Percentiles rank a stretch among this genome's conserved stretches.
Evolutionary conservation across 2,888 invertebrate genomes (phyloP).

Genomic region (Nowickia ferox): DNA sequence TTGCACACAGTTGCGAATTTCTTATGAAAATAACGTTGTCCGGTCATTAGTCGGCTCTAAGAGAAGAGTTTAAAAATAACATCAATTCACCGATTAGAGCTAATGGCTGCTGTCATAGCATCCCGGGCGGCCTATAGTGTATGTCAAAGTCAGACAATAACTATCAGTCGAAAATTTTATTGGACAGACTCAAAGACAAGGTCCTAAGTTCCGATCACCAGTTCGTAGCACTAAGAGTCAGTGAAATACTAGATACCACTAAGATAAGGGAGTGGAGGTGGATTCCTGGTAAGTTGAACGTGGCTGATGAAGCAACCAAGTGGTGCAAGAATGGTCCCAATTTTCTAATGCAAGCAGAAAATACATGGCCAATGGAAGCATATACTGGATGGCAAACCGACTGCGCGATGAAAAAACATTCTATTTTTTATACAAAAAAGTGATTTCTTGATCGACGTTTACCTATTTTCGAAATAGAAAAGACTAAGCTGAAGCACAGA

Average conservation of each 20-base stretch:
- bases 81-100: constrained; percentile 57
- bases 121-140: constrained; percentile 57
- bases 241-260: neutral
- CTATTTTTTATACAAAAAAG: no score
- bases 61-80: constrained; percentile 59
- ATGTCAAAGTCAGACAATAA: neutral
- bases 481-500: neutral
- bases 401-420: neutral
- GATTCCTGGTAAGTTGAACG: no score
- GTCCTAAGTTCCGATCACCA: no score
- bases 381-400: neutral
- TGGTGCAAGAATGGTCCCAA: constrained; percentile 6
- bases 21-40: neutral
- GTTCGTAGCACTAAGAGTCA: neutral
- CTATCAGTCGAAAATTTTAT: neutral
- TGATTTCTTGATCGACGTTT: no score
- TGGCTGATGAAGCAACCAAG: constrained; percentile 20
- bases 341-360: constrained; percentile 2
- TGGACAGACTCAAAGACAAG: constrained; percentile 10
- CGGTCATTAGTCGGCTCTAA: constrained; percentile 14
- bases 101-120: constrained; percentile 58
- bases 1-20: constrained; percentile 4
- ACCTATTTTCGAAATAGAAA: neutral
- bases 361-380: neutral
- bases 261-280: neutral